phyloP scores from a whole-genome alignment of 1,140 invertebrate genomes.

The Ectropis grisescens region DNA sequence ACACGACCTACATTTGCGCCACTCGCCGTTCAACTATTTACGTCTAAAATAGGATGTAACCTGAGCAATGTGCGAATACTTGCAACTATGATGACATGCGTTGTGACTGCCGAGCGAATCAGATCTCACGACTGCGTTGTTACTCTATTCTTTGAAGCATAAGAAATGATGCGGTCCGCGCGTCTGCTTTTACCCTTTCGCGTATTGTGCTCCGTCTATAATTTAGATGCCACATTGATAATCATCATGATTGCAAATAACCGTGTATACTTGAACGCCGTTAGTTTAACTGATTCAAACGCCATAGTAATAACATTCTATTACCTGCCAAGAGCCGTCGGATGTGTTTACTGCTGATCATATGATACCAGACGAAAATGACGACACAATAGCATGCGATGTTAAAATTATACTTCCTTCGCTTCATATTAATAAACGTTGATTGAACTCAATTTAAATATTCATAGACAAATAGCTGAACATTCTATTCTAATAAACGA shows the following conservation, averaged over 20 bases:
- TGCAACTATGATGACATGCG: slow-evolving; percentile 11
- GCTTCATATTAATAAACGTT: too few relatives aligned
- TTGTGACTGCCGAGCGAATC: slow-evolving; percentile 19
- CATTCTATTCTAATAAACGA: too few relatives aligned
- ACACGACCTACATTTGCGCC: slow-evolving; percentile 8
- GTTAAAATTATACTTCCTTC: too few relatives aligned
- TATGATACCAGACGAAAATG: too few relatives aligned
- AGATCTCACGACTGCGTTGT: slow-evolving; percentile 61
- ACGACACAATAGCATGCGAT: too few relatives aligned
- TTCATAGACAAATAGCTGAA: too few relatives aligned
- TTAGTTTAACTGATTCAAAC: too few relatives aligned
- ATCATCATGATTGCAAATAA: slow-evolving; percentile 19
- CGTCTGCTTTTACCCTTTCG: slow-evolving; percentile 49
- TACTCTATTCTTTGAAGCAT: slow-evolving; percentile 36
- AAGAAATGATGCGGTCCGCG: slow-evolving; percentile 31
- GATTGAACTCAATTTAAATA: too few relatives aligned
- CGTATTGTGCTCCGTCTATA: slow-evolving; percentile 12
- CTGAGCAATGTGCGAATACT: slow-evolving; percentile 7
- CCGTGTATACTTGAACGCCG: neutral
- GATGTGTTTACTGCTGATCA: too few relatives aligned
- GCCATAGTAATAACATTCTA: too few relatives aligned
- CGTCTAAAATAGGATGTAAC: neutral
- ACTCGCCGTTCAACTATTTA: slow-evolving; percentile 2
- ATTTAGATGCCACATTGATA: slow-evolving; percentile 26
- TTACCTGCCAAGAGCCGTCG: too few relatives aligned